Evolutionary conservation across 1,140 invertebrate genomes (phyloP).

Genomic region (Adoxophyes honmai): DNA sequence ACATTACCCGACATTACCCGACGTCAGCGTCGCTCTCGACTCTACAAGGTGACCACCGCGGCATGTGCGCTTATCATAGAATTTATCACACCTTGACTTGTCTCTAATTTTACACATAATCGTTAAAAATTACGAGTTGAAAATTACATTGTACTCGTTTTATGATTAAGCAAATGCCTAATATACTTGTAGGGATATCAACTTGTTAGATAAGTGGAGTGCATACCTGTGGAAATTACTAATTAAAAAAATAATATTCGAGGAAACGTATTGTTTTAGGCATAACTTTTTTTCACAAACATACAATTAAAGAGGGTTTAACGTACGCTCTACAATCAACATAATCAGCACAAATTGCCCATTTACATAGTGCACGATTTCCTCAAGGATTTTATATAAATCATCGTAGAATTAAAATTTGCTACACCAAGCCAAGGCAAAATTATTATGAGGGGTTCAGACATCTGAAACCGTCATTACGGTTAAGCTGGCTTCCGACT

Average conservation of each 20-base stretch:
- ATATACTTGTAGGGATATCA: too few species aligned
- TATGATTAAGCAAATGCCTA: not conserved
- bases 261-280: too few species aligned
- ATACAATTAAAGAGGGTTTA: constrained; percentile 22
- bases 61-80: constrained; percentile 34
- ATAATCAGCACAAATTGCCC: constrained; percentile 46
- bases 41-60: constrained; percentile 51
- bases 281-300: too few species aligned
- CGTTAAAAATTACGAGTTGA: constrained; percentile 10
- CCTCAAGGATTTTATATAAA: constrained; percentile 46
- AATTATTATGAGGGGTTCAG: not conserved
- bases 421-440: constrained; percentile 5
- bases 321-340: constrained; percentile 23
- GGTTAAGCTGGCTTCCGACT: not conserved
- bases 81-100: constrained; percentile 42
- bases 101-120: constrained; percentile 26
- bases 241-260: too few species aligned
- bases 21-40: constrained; percentile 38
- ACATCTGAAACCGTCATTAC: not conserved
- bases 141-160: constrained; percentile 3
- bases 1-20: constrained; percentile 43
- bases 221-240: too few species aligned
- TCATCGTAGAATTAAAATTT: constrained; percentile 21
- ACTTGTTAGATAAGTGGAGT: too few species aligned
- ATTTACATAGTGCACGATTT: constrained; percentile 50